Evolutionary conservation across 2,888 invertebrate species (phyloP).

Genomic region (Priocnemis perturbator): DNA sequence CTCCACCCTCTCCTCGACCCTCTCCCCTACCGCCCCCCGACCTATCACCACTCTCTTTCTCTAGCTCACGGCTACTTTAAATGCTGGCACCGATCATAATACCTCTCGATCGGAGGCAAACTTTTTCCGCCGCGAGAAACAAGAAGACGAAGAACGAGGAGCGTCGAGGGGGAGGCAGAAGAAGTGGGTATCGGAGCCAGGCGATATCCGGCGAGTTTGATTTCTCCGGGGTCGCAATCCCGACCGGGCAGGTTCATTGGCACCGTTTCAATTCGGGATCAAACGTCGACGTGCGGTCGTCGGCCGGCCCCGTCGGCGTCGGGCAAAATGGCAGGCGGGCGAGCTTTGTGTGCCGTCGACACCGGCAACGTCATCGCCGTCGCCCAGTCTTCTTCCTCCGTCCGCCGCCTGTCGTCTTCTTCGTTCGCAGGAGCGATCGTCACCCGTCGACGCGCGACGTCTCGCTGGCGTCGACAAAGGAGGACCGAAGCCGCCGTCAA

Average conservation of each 20-base stretch:
- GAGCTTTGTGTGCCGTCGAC: slow-evolving; percentile 55
- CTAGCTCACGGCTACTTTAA: no score
- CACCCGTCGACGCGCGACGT: slow-evolving; percentile 39
- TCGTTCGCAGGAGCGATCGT: slow-evolving; percentile 13
- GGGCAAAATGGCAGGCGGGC: slow-evolving; percentile 44
- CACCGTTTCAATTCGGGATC: slow-evolving; percentile 72
- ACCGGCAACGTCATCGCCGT: slow-evolving; percentile 50
- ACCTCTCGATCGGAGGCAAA: slow-evolving; percentile 14
- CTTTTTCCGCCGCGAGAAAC: slow-evolving; percentile 16
- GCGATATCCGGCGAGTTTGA: slow-evolving; percentile 45
- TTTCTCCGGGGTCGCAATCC: slow-evolving; percentile 46
- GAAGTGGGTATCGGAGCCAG: slow-evolving; percentile 29
- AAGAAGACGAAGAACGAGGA: slow-evolving; percentile 6
- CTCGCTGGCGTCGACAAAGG: slow-evolving; percentile 62
- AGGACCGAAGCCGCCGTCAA: slow-evolving; percentile 57
- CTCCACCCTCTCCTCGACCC: no score
- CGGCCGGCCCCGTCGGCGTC: slow-evolving; percentile 48
- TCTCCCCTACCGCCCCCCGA: no score
- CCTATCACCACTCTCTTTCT: no score
- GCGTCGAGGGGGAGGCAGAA: background rate
- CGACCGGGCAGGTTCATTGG: slow-evolving; percentile 65
- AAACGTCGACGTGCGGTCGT: slow-evolving; percentile 63
- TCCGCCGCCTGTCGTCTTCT: slow-evolving; percentile 23
- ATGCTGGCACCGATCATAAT: no score
- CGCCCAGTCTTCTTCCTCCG: background rate